phyloP scores from a whole-genome alignment of 2,888 invertebrate species.

The Trisateles emortualis region DNA sequence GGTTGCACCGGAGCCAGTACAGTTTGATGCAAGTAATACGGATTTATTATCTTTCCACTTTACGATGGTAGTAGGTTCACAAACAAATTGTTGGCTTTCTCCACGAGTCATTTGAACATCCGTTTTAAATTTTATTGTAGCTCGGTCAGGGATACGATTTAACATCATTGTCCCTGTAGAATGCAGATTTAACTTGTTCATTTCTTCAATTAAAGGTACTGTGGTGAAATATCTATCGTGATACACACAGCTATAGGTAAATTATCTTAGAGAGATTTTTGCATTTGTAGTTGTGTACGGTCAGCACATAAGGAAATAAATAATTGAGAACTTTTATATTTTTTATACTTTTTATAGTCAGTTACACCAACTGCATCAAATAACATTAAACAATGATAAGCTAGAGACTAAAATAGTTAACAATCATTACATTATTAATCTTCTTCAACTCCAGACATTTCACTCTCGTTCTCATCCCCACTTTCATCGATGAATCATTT shows the following conservation, averaged over 20 bases:
- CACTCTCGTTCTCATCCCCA: too few relatives aligned
- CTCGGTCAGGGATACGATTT: neutral
- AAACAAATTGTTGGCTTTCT: slow-evolving; percentile 9
- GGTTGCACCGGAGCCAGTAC: slow-evolving; percentile 3
- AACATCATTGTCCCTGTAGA: slow-evolving; percentile 4
- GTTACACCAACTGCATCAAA: too few relatives aligned
- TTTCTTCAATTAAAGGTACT: neutral
- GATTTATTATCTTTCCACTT: slow-evolving; percentile 39
- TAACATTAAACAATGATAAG: too few relatives aligned
- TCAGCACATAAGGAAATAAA: too few relatives aligned
- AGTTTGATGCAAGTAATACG: slow-evolving; percentile 30
- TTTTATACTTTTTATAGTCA: too few relatives aligned
- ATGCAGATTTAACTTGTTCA: neutral
- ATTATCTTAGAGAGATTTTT: too few relatives aligned
- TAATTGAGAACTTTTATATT: too few relatives aligned
- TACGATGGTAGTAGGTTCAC: slow-evolving; percentile 18
- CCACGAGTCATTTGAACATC: neutral
- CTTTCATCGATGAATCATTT: too few relatives aligned
- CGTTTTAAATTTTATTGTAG: neutral
- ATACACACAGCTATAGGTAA: slow-evolving; percentile 7
- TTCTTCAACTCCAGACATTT: too few relatives aligned
- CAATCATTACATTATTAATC: too few relatives aligned
- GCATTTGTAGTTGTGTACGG: too few relatives aligned
- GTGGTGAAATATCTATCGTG: slow-evolving; percentile 13
- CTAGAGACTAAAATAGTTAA: too few relatives aligned